phyloP scores from a whole-genome alignment of 2,888 invertebrate species.

The Phortica okadai region DNA sequence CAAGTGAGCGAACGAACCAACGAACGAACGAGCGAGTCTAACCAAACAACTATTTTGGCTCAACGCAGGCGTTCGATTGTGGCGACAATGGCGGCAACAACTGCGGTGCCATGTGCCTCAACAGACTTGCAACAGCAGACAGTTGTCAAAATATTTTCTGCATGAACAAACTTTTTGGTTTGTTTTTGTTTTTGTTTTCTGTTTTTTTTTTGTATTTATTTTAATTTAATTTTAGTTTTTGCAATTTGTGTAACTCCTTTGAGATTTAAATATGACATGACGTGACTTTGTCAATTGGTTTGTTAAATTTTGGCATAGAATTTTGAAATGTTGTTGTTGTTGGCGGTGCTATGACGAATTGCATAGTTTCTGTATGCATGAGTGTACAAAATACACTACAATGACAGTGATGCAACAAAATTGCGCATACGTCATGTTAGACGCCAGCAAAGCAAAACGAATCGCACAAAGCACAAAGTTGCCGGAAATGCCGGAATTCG shows the following conservation, averaged over 20 bases:
- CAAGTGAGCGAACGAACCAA: background rate
- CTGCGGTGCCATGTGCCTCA: too few relatives aligned
- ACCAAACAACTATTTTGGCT: background rate
- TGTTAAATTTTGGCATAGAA: background rate
- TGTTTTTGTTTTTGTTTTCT: background rate
- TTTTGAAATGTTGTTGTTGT: too few relatives aligned
- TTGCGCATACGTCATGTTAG: background rate
- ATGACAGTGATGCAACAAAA: background rate
- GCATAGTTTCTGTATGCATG: too few relatives aligned
- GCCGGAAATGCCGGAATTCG: background rate
- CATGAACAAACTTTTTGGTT: background rate
- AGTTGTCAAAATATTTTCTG: background rate
- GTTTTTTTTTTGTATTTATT: too few relatives aligned
- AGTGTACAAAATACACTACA: too few relatives aligned
- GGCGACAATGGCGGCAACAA: background rate
- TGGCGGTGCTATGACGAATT: too few relatives aligned
- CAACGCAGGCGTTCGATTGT: conserved; percentile 1
- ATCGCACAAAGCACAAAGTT: too few relatives aligned
- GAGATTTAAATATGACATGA: background rate
- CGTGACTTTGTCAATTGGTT: conserved; percentile 9
- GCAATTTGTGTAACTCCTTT: background rate
- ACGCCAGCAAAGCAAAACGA: too few relatives aligned
- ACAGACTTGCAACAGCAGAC: background rate
- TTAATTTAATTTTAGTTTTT: background rate
- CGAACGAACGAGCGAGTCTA: background rate